Base-by-base conservation (phyloP, 2,797 vertebrate genomes). In the Gobionotothen gibberifrons region DNA sequence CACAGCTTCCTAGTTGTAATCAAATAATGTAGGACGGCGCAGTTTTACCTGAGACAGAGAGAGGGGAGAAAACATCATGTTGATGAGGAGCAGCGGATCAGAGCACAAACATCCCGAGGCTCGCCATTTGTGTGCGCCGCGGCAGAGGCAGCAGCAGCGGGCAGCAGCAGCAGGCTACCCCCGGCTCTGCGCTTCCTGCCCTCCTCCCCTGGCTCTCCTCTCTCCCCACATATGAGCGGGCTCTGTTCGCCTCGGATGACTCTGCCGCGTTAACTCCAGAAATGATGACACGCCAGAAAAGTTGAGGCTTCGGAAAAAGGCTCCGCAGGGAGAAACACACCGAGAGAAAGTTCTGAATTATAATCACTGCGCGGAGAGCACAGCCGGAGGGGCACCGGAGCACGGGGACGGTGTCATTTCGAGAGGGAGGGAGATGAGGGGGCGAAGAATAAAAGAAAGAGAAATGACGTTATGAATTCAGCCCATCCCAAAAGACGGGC, bases 231-330 rank as follows among this genome's bases (percentile, higher is more conserved):
- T 56, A 62, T 13, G 44, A 73, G 32, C 64, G 59, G 8, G 67
- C 69, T 42, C 47, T 0, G 44, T 26, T 78, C 64, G 29, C 76
- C 69, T 81, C 56, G 32, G 76, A 82, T 80, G 70, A 85, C 83
- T 85, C 82, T 43, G 64, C 72, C 40, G 61, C 68, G 66, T 62
- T 81, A 82, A 87, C 76, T 82, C 69, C 64, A 81, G 52, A 85
- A 89, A 84, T 83, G 78, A 85, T 86, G 85, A 88, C 84, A 78
- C 63, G 15, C 61, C 79, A 80, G 61, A 82, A 90, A 91, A 91
- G 83, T 90, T 88, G 48, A 67, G 73, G 63, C 57, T 59, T 69
- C 26, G 46, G 46, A 74, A 82, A 82, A 83, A 84, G 13, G 53
- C n/a, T 68, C 70, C 61, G 62, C 74, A 55, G 66, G 21, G 52